Base-by-base conservation (phyloP, 2,888 invertebrate species). In the Drosophila quinaria region DNA sequence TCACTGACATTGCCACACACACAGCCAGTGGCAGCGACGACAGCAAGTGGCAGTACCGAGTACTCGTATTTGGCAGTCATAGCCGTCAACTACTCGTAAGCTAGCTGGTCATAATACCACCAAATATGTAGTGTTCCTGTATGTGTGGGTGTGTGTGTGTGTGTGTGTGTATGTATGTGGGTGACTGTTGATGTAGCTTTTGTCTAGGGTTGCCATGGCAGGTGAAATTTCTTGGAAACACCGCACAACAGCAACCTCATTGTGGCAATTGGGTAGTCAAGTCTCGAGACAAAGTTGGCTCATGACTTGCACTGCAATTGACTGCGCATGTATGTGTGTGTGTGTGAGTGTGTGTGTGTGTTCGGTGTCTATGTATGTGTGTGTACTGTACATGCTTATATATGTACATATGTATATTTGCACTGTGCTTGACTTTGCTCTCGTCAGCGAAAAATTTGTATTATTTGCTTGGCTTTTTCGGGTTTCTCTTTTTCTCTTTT, bases 211-310 rank as follows among this genome's bases (percentile, higher is more conserved):
- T 78, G 75, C 71, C 67, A 63, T 62, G 77, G 70, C 77, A 90
- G 87, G 90, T 90, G 89, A 68, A 88, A 83, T 90, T 88, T 88
- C 89, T 87, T 86, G 87, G 83, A 83, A 88, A 77, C 78, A 65
- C 73, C 85, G 50, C 72, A 75, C 67, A 78, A 63, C 65, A 68
- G 61, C 65, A 56, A 42, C 44, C 70, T 66, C 74, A 78, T 61
- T 73, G 73, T 67, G 72, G 67, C 66, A 78, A 72, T 58, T 47
- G 54, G 51, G 58, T 55, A 55, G 46, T 46, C 54, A 78, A 63
- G 54, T 55, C 60, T 44, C 41, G 33, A 69, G 56, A 37, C 63
- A 33, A 54, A 77, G 58, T 70, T 74, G 66, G 31, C 44, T 52
- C 51, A 76, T 81, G 77, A 70, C 78, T 80, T 73, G 69, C 68